phyloP scores from a whole-genome alignment of 2,888 invertebrate species.

The Prosopocoilus inquinatus region DNA sequence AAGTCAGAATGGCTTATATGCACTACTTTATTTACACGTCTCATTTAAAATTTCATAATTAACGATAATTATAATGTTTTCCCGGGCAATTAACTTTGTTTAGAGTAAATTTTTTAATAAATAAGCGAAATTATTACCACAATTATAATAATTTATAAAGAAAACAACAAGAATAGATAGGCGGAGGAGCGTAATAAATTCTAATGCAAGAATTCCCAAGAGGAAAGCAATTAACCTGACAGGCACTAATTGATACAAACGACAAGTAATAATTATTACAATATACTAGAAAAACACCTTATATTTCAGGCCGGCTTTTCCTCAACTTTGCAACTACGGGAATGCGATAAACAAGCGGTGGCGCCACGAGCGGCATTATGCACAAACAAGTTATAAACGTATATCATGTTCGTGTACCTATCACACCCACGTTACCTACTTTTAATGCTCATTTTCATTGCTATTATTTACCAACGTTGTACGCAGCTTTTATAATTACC shows the following conservation, averaged over 20 bases:
- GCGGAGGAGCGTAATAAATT: too few species aligned
- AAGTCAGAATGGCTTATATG: too few species aligned
- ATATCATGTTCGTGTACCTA: slow-evolving; percentile 25
- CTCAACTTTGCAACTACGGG: not conserved
- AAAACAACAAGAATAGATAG: slow-evolving; percentile 6
- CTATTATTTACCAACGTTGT: slow-evolving; percentile 25
- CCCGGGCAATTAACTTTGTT: slow-evolving; percentile 8
- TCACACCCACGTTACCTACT: slow-evolving; percentile 25
- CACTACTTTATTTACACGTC: slow-evolving; percentile 2
- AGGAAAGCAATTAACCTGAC: not conserved
- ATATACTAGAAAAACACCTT: not conserved
- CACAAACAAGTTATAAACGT: slow-evolving; percentile 29
- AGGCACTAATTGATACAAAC: not conserved
- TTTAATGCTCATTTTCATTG: slow-evolving; percentile 27
- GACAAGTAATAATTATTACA: not conserved
- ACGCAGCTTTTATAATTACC: slow-evolving; percentile 10
- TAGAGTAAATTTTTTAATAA: slow-evolving; percentile 15
- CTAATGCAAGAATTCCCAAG: not conserved
- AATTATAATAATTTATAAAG: not conserved
- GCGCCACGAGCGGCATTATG: slow-evolving; percentile 24
- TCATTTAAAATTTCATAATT: slow-evolving; percentile 9
- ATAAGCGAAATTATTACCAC: slow-evolving; percentile 16
- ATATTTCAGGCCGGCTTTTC: not conserved
- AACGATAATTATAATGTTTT: slow-evolving; percentile 11
- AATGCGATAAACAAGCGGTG: slow-evolving; percentile 8